Conservation (phyloP, 92 coral and sea anemone species). For the Porites cylindrica region DNA sequence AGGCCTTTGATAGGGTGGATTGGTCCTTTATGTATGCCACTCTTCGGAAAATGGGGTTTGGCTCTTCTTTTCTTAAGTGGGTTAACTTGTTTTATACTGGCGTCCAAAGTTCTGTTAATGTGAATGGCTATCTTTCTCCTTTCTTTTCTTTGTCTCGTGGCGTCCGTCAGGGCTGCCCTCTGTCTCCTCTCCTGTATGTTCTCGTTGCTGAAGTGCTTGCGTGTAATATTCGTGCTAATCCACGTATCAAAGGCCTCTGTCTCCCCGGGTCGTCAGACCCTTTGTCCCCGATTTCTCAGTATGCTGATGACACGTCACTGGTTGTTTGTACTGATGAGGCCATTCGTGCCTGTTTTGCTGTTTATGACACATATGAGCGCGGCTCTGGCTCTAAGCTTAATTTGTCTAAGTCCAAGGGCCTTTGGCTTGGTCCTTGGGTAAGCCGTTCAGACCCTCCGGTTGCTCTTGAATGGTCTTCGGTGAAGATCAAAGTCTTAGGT, state of each 20-base stretch:
- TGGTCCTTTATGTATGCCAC: conserved; percentile 26
- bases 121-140: conserved; percentile 38
- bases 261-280: conserved; percentile 28
- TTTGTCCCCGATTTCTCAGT: conserved; percentile 47
- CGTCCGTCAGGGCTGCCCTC: conserved; percentile 53
- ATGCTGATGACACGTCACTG: conserved; percentile 70
- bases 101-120: conserved; percentile 22
- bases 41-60: conserved; percentile 40
- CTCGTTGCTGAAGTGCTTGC: conserved; percentile 54
- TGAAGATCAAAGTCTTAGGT: conserved; percentile 40
- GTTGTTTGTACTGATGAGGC: conserved; percentile 44
- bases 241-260: conserved; percentile 37
- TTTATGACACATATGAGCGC: conserved; percentile 36
- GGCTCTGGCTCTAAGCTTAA: conserved; percentile 73
- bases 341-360: conserved; percentile 23
- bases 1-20: conserved; percentile 73
- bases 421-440: conserved; percentile 65
- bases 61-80: conserved; percentile 20
- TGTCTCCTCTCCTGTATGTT: conserved; percentile 61
- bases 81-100: too few relatives aligned
- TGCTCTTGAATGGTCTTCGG: conserved; percentile 51
- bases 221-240: conserved; percentile 36
- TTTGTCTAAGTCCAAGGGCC: conserved; percentile 53
- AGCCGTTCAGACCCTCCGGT: conserved; percentile 38
- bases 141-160: conserved; percentile 31